Percentiles rank a stretch among this genome's conserved stretches.
Evolutionary conservation across 2,797 vertebrate genomes (phyloP).

Genomic region (Hyperoplus immaculatus): DNA sequence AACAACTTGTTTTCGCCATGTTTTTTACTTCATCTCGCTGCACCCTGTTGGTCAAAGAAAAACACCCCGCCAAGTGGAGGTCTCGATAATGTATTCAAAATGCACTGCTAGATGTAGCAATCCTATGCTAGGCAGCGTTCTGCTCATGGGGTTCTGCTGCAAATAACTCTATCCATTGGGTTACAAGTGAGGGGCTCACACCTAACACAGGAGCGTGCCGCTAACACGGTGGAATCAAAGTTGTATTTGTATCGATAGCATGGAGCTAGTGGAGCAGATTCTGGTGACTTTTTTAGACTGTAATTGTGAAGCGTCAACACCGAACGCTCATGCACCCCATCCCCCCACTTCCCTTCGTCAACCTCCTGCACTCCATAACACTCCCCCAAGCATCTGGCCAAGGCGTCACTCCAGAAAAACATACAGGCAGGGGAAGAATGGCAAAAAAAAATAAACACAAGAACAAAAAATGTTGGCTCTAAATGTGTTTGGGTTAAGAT

Average conservation of each 20-base stretch:
- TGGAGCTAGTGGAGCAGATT: not conserved
- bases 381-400: constrained; percentile 64
- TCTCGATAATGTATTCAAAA: constrained; percentile 28
- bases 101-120: constrained; percentile 17
- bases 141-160: constrained; percentile 8
- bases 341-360: constrained; percentile 18
- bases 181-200: not conserved
- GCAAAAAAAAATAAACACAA: not conserved
- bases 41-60: constrained; percentile 41
- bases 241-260: not conserved
- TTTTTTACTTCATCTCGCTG: constrained; percentile 33
- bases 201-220: constrained; percentile 3
- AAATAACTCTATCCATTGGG: not conserved
- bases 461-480: not conserved
- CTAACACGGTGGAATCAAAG: not conserved
- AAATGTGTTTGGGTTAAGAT: constrained; percentile 4
- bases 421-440: constrained; percentile 14
- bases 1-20: constrained; percentile 57
- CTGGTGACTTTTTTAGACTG: constrained; percentile 18
- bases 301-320: constrained; percentile 30
- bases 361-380: constrained; percentile 21
- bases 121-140: not conserved
- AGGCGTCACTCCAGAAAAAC: constrained; percentile 43
- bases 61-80: constrained; percentile 25
- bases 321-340: constrained; percentile 2